Evolutionary conservation across 92 coral and sea anemone genomes (phyloP), one percentile per base, ranked within the genome.

Genomic region (Zoanthus sansibaricus): DNA sequence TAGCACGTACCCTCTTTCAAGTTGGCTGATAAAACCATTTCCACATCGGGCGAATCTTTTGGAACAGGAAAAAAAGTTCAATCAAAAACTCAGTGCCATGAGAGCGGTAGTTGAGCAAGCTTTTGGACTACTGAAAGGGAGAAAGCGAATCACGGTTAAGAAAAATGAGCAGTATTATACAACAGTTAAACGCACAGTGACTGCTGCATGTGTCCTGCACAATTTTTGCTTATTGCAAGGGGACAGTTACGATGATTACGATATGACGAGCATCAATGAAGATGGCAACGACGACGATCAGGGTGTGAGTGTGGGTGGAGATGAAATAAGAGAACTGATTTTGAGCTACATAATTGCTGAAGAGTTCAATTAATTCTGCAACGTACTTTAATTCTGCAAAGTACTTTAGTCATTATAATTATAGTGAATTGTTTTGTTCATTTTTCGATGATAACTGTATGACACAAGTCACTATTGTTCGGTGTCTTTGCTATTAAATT

Each of bases 1-100:
- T 71, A 86, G 91, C 25, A 90, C 91, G 14, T 91, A 88, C 64
- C 88, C 88, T 25, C 72, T 82, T 17, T 31, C 37, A 66, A 64
- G 71, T 58, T 88, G 87, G 91, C 77, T 88, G 71, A 59, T 88
- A 48, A 88, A 73, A 46, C 91, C 91, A 54, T 88, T 37, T 82
- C 52, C 77, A 75, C 32, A 88, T 64, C 83, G 72, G 70, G 91
- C 67, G 61, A 51, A 30, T 71, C 83, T 88, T 14, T 30, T 79
- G 71, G 83, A 72, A 49, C 62, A 82, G 46, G 48, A 82, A 83
- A 75, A 80, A 59, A 66, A 73, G 58, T 82, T 82, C 73, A 88
- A 75, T 62, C 68, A 30, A 16, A 76, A 75, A 20, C 46, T 88
- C 32, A 76, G 82, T 76, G 82, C 82, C 5, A 76, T 76, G 82